Conservation (phyloP, 2,113 vertebrate genomes). For the Peromyscus californicus region DNA sequence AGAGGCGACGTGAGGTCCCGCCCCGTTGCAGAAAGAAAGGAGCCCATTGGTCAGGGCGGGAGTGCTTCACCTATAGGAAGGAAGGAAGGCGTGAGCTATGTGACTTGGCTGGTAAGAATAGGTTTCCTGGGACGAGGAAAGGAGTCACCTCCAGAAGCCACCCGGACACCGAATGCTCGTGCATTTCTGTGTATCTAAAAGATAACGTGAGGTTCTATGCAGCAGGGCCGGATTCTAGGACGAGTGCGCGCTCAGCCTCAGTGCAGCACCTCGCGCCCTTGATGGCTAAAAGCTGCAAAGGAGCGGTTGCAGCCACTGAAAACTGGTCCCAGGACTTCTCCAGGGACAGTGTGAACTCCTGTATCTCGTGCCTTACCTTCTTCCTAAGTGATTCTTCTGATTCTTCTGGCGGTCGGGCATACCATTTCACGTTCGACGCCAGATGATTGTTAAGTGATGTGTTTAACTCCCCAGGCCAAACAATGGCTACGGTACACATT, state of each 20-base stretch:
- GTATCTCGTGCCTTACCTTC: not conserved
- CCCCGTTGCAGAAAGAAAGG: not conserved
- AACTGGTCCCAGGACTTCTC: not conserved
- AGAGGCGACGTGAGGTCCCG: rapidly evolving
- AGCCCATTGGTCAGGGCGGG: not conserved
- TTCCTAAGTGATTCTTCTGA: not conserved
- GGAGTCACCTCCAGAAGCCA: not conserved
- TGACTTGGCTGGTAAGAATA: rapidly evolving
- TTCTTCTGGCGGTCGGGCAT: not conserved
- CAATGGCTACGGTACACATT: not conserved
- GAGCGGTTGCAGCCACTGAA: not conserved
- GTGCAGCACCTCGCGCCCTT: no score
- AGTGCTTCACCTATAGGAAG: rapidly evolving
- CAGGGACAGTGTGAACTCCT: not conserved
- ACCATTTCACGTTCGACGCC: not conserved
- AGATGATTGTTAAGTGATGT: not conserved
- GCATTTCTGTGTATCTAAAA: not conserved
- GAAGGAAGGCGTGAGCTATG: rapidly evolving
- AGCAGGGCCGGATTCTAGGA: not conserved
- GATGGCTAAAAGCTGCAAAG: not conserved
- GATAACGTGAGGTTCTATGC: not conserved
- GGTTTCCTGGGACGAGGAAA: rapidly evolving
- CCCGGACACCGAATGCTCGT: not conserved
- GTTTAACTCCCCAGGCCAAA: not conserved
- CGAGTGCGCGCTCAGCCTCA: not conserved